Conservation (phyloP, 2,113 vertebrate species). For the Calonectris borealis region DNA sequence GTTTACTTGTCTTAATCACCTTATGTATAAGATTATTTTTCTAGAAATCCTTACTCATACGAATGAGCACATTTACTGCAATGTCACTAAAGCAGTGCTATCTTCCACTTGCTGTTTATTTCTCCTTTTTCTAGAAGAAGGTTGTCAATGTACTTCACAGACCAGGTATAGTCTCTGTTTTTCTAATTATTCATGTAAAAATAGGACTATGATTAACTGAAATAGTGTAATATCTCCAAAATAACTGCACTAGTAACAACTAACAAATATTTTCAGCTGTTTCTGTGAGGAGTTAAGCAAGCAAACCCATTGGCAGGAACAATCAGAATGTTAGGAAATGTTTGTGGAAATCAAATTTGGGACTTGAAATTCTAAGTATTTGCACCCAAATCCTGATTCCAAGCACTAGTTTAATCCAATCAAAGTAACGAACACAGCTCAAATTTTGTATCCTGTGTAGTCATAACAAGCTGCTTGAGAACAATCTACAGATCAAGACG, state of each 20-base stretch:
- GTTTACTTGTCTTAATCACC: constrained; percentile 63
- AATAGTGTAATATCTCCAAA: neutral
- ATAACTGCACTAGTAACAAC: neutral
- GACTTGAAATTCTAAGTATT: neutral
- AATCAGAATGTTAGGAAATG: neutral
- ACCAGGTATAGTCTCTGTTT: neutral
- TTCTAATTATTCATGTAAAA: neutral
- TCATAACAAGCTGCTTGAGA: neutral
- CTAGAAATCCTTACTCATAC: constrained; percentile 25
- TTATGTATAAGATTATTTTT: constrained; percentile 60
- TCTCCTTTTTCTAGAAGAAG: constrained; percentile 30
- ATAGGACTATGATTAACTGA: neutral
- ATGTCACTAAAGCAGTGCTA: constrained; percentile 25
- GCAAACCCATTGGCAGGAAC: neutral
- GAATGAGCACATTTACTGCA: constrained; percentile 39
- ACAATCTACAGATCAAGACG: neutral
- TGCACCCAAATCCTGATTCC: neutral
- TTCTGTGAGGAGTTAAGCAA: neutral
- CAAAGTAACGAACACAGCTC: neutral
- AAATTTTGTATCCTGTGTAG: neutral
- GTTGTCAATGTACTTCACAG: neutral
- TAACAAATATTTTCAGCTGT: neutral
- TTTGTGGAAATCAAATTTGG: neutral
- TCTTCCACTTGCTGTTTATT: constrained; percentile 44
- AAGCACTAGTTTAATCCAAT: neutral